Evolutionary conservation across 2,888 invertebrate species (phyloP).

Genomic region (Cephonodes hylas): DNA sequence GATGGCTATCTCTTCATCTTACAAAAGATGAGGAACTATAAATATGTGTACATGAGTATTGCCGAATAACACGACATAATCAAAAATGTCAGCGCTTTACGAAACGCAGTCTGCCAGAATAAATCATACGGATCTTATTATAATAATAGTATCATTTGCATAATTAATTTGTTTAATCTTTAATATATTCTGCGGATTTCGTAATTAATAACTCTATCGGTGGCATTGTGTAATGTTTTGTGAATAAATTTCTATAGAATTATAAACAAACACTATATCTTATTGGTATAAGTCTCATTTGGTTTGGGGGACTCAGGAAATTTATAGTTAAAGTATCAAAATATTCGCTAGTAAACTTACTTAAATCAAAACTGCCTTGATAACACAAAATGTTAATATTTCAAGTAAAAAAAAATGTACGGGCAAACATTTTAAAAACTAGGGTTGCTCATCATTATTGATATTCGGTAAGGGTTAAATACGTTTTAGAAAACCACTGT

Average conservation of each 20-base stretch:
- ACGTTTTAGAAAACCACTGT: too few species aligned
- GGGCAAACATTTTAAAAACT: too few species aligned
- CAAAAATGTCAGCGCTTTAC: slow-evolving; percentile 1
- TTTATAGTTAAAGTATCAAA: too few species aligned
- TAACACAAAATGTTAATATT: too few species aligned
- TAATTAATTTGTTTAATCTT: not conserved
- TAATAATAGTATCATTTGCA: not conserved
- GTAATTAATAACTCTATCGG: slow-evolving; percentile 5
- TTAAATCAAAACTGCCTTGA: too few species aligned
- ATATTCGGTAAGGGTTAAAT: too few species aligned
- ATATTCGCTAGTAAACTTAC: too few species aligned
- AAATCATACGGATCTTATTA: not conserved
- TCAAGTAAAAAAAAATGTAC: too few species aligned
- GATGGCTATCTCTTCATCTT: too few species aligned
- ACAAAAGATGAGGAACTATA: not conserved
- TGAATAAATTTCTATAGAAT: not conserved
- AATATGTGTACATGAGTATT: not conserved
- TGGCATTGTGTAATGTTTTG: not conserved
- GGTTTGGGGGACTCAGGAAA: too few species aligned
- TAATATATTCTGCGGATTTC: slow-evolving; percentile 2
- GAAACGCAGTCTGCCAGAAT: not conserved
- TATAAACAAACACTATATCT: not conserved
- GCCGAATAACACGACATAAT: not conserved
- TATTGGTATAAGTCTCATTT: too few species aligned
- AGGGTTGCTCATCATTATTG: too few species aligned